Evolutionary conservation across 2,888 invertebrate genomes (phyloP), one percentile per base, ranked within the genome.

Genomic region (Matsumyia berberina): DNA sequence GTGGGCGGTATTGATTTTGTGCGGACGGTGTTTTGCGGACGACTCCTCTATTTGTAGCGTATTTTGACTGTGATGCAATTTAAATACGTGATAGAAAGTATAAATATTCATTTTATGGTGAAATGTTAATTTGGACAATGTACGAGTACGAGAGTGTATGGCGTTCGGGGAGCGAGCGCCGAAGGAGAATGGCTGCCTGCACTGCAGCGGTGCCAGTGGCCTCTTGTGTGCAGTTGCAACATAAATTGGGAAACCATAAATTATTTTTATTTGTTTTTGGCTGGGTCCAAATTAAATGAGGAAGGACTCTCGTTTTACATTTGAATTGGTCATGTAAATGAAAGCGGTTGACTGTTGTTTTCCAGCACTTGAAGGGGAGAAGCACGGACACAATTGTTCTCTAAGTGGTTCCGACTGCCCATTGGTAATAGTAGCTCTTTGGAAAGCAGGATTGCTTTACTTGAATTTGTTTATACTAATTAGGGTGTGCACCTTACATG

Each of bases 121-220:
- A 72, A 82, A 82, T 82, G 77, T 72, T 77, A 77, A 82, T 82
- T 82, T 67, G 60, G 53, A 66, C 72, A 82, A 62, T 49, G 67
- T 37, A 31, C 24, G 24, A 24, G 24, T 24, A n/a, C n/a, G n/a
- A n/a, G 24, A 33, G 42, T 29, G 15, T 24, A 24, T 24, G 24
- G 24, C 4, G 2, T 35, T 55, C 9, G 37, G 9, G 35, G 1
- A 35, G 24, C 1, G 44, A 12, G 44, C 55, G 31, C 37, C 17
- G 11, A 37, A 55, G 53, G 57, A 37, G n/a, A 31, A 58, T 42
- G 37, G 24, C 46, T 33, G 44, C 42, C 24, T 62, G 42, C 24
- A 24, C 2, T 24, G 24, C 24, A 24, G 24, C 17, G 8, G 17
- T 35, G 24, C 19, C 24, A 49, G 73, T 19, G 42, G 37, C 33